Conservation (phyloP, 1,140 invertebrate genomes). For the Drosophila tani region DNA sequence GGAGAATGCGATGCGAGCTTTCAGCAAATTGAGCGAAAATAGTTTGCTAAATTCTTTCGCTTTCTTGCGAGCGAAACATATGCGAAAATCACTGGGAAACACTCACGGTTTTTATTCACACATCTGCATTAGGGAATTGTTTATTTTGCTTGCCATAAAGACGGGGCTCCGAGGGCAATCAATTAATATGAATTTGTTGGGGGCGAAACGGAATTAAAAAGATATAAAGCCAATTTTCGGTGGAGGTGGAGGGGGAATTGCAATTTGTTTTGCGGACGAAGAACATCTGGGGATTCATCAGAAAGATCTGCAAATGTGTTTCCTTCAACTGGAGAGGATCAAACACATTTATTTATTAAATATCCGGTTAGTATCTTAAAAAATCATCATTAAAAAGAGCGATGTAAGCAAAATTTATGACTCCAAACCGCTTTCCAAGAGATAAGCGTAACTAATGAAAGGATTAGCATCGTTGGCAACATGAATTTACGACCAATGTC, state of each 20-base stretch:
- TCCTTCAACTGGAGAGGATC: background rate
- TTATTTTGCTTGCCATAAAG: constrained; percentile 49
- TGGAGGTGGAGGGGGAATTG: background rate
- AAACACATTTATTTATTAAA: background rate
- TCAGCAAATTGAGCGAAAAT: constrained; percentile 46
- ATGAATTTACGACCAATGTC: no score
- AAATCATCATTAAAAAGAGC: background rate
- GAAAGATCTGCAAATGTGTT: background rate
- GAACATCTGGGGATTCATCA: constrained; percentile 25
- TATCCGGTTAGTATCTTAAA: background rate
- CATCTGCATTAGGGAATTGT: constrained; percentile 45
- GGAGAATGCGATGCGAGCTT: constrained; percentile 20
- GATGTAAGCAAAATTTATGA: no score
- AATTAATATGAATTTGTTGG: constrained; percentile 39
- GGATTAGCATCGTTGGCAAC: no score
- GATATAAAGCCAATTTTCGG: constrained; percentile 12
- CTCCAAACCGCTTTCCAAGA: no score
- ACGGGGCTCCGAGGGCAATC: constrained; percentile 18
- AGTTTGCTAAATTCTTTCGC: constrained; percentile 34
- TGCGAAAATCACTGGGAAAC: constrained; percentile 10
- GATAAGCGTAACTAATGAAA: no score
- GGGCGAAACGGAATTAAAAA: constrained; percentile 33
- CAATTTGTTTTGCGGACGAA: background rate
- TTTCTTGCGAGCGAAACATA: constrained; percentile 5
- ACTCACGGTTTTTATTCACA: constrained; percentile 42